Evolutionary conservation across 2,113 vertebrate genomes (phyloP), one percentile per base, ranked within the genome.

Genomic region (Halichoeres trimaculatus): DNA sequence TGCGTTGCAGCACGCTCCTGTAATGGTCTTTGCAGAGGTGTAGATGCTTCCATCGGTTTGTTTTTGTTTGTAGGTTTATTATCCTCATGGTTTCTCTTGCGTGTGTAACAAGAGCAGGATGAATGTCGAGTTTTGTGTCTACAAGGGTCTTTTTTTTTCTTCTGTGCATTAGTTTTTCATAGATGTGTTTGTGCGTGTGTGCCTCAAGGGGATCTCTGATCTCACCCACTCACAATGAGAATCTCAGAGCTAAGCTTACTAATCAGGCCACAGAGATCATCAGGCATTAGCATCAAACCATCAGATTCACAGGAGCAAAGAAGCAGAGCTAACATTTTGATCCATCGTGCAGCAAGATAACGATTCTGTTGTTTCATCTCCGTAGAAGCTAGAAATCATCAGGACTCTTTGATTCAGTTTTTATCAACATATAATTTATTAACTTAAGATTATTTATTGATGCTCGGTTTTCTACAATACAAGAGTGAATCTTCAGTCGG

Each of bases 221-320:
- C 77, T 85, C 53, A 38, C 79, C 75, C 81, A 69, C 74, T 85
- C 84, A 45, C 48, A 69, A 70, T 63, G 60, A 70, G 70, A 80
- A 61, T 30, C 38, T 52, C 52, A 61, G 67, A 74, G 77, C 80
- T 76, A 16, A 67, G 73, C 73, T 85, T 74, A 38, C 85, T 81
- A 74, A 87, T 85, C 78, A 67, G 66, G 76, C 66, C 47, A 57
- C 66, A 63, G 80, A 65, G 69, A 78, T 90, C 85, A 74, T 70
- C 80, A 63, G 38, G 70, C 60, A 76, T 91, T 80, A 80, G 59
- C 70, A 54, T 86, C 81, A 78, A 83, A 76, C 84, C 52, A 36
- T 80, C 69, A 62, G 68, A 79, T 78, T 47, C 74, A 70, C 80
- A 48, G 22, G 74, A 74, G 63, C 57, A 22, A 55, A 80, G 75